Base-by-base conservation (phyloP, 2,888 invertebrate genomes). In the Ellobium chinense region DNA sequence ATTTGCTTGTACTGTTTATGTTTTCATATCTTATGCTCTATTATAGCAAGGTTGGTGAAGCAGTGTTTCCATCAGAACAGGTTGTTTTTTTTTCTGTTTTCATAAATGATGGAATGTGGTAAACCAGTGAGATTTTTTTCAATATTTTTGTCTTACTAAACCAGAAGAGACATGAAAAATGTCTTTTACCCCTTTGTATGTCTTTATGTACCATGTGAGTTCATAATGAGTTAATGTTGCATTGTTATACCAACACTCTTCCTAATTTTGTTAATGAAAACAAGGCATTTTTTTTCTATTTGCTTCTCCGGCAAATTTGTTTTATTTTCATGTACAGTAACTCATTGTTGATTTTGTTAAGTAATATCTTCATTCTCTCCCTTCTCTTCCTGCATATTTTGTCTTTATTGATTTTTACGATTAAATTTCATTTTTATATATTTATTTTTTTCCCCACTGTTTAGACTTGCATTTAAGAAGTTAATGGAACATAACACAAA, bases 281-380 rank as follows among this genome's bases (percentile, higher is more conserved):
- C n/a, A n/a, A n/a, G n/a, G n/a, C n/a, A n/a, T n/a, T n/a, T n/a
- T n/a, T n/a, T n/a, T n/a, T n/a, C n/a, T n/a, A n/a, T n/a, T n/a
- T n/a, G n/a, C n/a, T 27, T 27, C 3, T 27, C 18, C 27, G 5
- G 1, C 3, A 7, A 12, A 62, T 34, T 1, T 63, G 63, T 7
- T 63, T 63, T 14, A 63, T 63, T 63, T 34, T 63, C 2, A 21
- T 34, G 9, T 34, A 63, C n/a, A 5, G 34, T 36, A 36, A 18
- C 4, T n/a, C n/a, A 5, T 21, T 65, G 65, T 65, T 65, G 65
- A 65, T 65, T 65, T 36, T 65, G 36, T 65, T 65, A n/a, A 9
- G 36, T 65, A 31, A 18, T 1, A 31, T 31, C 5, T 9, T 60
- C 21, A 14, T 9, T 31, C 31, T 3, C 1, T 18, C 9, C 21